A percentile compares a stretch with the other conserved stretches of the same genome.
These are phyloP conservation scores for Uria aalge DNA, from an alignment of 2,113 vertebrate genomes.

Conservation along the genomic window DNA sequence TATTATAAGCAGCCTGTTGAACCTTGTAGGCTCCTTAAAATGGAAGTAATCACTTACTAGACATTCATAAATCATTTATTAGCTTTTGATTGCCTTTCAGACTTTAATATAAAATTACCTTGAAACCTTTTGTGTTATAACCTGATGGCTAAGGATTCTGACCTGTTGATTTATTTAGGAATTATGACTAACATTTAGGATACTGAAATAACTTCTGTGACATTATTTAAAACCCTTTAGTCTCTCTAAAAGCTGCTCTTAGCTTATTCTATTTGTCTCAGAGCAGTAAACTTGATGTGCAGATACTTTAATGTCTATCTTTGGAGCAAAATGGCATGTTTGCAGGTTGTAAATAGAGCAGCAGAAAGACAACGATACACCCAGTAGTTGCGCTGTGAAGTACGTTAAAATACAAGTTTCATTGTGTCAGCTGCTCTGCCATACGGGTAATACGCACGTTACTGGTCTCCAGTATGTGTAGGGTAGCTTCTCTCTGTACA, in stretches of 20 bases:
- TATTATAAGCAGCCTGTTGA: not conserved
- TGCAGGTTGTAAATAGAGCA: not conserved
- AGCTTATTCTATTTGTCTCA: not conserved
- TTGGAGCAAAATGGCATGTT: not conserved
- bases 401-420: not conserved
- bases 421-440: not conserved
- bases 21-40: not conserved
- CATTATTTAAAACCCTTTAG: not conserved
- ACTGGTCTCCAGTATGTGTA: not conserved
- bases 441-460: rapidly evolving
- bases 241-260: not conserved
- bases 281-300: not conserved
- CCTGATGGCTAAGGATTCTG: not conserved
- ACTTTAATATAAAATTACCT: not conserved
- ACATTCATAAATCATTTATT: not conserved
- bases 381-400: not conserved
- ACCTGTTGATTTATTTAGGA: not conserved
- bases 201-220: not conserved
- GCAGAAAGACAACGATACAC: not conserved
- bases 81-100: not conserved
- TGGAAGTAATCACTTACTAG: not conserved
- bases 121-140: not conserved
- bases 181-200: not conserved
- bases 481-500: not conserved
- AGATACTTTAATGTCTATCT: not conserved